These are phyloP conservation scores for Nesogale talazaci DNA, from an alignment of 2,113 vertebrate genomes.

Conservation along the genomic window DNA sequence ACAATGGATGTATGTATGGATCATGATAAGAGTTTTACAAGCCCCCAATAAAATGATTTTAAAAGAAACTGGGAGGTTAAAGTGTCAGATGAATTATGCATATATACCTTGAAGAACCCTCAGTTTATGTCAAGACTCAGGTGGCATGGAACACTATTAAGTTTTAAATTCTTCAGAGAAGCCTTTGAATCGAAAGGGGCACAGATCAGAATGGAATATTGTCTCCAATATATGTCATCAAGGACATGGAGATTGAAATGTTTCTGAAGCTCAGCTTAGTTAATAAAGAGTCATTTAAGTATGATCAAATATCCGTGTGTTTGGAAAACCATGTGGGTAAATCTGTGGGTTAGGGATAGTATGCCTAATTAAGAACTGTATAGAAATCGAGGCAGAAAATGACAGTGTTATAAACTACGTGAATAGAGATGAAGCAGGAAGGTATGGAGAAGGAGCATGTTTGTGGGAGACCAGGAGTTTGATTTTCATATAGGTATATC, in stretches of 20 bases:
- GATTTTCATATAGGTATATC: not conserved
- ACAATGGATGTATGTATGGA: no score
- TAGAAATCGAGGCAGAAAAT: not conserved
- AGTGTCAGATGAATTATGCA: not conserved
- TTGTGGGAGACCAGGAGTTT: not conserved
- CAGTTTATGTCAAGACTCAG: not conserved
- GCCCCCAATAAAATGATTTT: no score
- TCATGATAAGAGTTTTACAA: no score
- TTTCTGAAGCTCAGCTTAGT: conserved; percentile 23
- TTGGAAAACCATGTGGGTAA: not conserved
- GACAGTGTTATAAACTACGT: not conserved
- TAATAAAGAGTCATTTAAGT: not conserved
- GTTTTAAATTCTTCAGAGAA: conserved; percentile 42
- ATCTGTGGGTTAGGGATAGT: not conserved
- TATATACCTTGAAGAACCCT: not conserved
- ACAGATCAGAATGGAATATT: not conserved
- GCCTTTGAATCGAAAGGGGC: not conserved
- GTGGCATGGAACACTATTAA: not conserved
- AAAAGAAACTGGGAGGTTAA: not conserved
- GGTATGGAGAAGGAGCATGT: not conserved
- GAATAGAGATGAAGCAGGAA: not conserved
- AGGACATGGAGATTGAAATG: not conserved
- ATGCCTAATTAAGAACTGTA: not conserved
- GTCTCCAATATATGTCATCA: not conserved
- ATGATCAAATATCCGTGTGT: not conserved